These are phyloP conservation scores for Cheilosia grossa DNA, from an alignment of 2,888 invertebrate species.

Conservation along the genomic window DNA sequence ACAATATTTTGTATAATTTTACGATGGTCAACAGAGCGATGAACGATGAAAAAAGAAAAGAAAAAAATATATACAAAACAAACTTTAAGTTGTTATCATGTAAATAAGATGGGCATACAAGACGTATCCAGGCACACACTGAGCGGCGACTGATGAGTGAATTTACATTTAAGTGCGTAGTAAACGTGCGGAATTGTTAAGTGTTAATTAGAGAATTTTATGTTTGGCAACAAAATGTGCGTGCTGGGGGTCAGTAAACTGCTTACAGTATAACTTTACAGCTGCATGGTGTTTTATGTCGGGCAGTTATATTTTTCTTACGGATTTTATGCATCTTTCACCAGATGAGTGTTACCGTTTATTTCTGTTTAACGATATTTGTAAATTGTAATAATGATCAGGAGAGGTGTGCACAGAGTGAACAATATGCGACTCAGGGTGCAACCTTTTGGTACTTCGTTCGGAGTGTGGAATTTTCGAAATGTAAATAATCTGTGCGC, in stretches of 20 bases:
- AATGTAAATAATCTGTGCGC: no score
- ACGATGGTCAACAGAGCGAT: constrained; percentile 7
- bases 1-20: background rate
- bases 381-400: no score
- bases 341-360: background rate
- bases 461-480: no score
- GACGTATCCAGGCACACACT: background rate
- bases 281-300: constrained; percentile 9
- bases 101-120: constrained; percentile 34
- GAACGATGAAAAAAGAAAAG: background rate
- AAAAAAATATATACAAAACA: background rate
- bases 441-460: no score
- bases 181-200: constrained; percentile 48
- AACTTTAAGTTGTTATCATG: constrained; percentile 44
- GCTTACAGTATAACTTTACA: background rate
- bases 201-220: constrained; percentile 47
- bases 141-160: constrained; percentile 12
- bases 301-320: constrained; percentile 4
- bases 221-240: constrained; percentile 35
- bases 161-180: constrained; percentile 45
- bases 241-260: constrained; percentile 42
- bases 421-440: no score
- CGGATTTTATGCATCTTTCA: background rate
- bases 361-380: background rate
- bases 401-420: no score